Base-by-base conservation (phyloP, 2,888 invertebrate species). In the Melieria omissa region DNA sequence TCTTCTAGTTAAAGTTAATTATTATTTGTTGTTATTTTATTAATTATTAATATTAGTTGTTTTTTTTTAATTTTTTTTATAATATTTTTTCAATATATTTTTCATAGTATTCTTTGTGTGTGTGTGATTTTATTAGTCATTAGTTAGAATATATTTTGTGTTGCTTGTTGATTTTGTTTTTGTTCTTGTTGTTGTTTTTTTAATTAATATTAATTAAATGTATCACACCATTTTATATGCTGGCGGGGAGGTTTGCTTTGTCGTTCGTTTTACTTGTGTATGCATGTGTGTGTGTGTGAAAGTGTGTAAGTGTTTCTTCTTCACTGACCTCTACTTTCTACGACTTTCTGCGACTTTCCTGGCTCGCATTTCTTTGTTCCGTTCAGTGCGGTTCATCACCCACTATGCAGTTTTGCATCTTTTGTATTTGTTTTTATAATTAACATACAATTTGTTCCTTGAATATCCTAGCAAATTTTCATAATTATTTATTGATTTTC, bases 141-240 rank as follows among this genome's bases (percentile, higher is more conserved):
- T 47, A 47, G 29, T 47, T 52, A 46, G 9, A 44, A 8, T 44
- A 44, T 45, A 14, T n/a, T 45, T 61, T 45, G 45, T 44, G 67
- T 69, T 52, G 61, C n/a, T 52, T 42, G 62, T 49, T 61, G 45
- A 65, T 65, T 70, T 71, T 75, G 72, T 66, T 73, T 74, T 73
- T 76, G 71, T 74, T 44, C 73, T 74, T 74, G 64, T 65, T 74
- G 71, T 74, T 44, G 74, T 74, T 74, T 64, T 65, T 74, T 68
- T 70, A 57, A 62, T 75, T 77, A 44, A 74, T 75, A 29, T 60
- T 62, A 61, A 61, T 76, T 63, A 75, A 77, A 70, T 68, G 80
- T 84, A 84, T 84, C 84, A 84, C 84, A 84, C 85, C 84, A 84
- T 81, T 84, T 83, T 78, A 80, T 83, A 85, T 83, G 78, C 79